These are phyloP conservation scores for Meganola albula DNA, from an alignment of 2,888 invertebrate species.

Conservation along the genomic window DNA sequence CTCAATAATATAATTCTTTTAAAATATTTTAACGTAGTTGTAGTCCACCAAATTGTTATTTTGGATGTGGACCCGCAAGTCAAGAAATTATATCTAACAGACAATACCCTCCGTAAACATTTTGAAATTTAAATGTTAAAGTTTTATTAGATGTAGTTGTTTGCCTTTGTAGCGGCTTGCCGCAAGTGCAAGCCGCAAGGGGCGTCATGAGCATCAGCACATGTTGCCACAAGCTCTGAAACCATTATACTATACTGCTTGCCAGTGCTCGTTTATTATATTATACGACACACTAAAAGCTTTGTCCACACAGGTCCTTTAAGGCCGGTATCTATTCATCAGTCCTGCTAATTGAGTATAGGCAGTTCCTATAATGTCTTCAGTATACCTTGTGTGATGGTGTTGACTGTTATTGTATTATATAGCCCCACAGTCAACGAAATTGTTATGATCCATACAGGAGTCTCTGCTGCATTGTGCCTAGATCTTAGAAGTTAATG, in stretches of 20 bases:
- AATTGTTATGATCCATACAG: slow-evolving; percentile 76
- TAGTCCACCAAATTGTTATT: slow-evolving; percentile 66
- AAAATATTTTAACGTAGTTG: slow-evolving; percentile 70
- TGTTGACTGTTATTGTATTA: slow-evolving; percentile 56
- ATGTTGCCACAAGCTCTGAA: slow-evolving; percentile 39
- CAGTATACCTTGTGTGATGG: slow-evolving; percentile 57
- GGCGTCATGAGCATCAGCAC: slow-evolving; percentile 54
- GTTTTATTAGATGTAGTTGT: slow-evolving; percentile 72
- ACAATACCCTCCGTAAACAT: slow-evolving; percentile 75
- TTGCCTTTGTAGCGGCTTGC: slow-evolving; percentile 64
- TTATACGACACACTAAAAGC: slow-evolving; percentile 24
- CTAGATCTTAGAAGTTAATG: slow-evolving; percentile 78
- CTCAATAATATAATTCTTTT: slow-evolving; percentile 76
- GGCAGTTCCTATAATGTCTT: slow-evolving; percentile 55
- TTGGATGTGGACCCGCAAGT: slow-evolving; percentile 57
- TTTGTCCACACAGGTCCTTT: slow-evolving; percentile 31
- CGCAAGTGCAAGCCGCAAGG: slow-evolving; percentile 51
- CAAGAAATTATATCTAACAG: slow-evolving; percentile 73
- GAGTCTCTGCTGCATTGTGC: slow-evolving; percentile 79
- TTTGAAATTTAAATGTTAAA: slow-evolving; percentile 59
- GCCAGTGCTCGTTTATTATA: slow-evolving; percentile 36
- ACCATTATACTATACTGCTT: slow-evolving; percentile 51
- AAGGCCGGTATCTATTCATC: slow-evolving; percentile 30
- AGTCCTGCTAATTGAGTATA: slow-evolving; percentile 23
- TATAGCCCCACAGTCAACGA: slow-evolving; percentile 75